Evolutionary conservation across 2,888 invertebrate genomes (phyloP), one percentile per base, ranked within the genome.

Genomic region (Drosophila macrothrix): DNA sequence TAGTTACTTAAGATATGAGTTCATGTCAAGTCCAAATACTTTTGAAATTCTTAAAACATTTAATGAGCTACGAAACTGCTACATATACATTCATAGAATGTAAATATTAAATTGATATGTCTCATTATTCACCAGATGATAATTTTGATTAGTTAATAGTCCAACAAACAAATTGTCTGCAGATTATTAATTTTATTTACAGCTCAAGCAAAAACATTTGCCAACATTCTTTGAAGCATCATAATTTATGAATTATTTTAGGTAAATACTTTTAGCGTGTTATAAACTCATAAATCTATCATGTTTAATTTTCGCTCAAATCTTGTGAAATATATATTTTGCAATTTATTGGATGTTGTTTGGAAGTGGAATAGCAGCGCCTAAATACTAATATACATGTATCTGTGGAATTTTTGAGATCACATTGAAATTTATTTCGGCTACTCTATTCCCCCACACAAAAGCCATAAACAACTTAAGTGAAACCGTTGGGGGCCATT

Each of bases 401-500:
- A 19, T 67, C 22, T 59, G 54, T 22, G 53, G 54, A 61, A 64
- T 58, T 55, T 75, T 53, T 58, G 46, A 43, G 78, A 78, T 78
- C 65, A 71, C 56, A 62, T 77, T 53, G 82, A 77, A 77, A 78
- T 79, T 68, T 68, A 63, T 61, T 62, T 67, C 43, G 25, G 22
- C 41, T 54, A 35, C 29, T 65, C 59, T 62, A 69, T 81, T 64
- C 73, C 67, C 82, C 72, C 67, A 83, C 73, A 84, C 72, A 76
- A 81, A 72, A 78, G 90, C 74, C 84, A 88, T 85, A 90, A 85
- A 90, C 90, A 90, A 88, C 84, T 90, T 89, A 90, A 86, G 84
- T 80, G 86, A 80, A 88, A 85, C 83, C 88, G 90, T 90, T 87
- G 88, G 78, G 91, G 90, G 80, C 85, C 90, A 87, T 87, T 87